Evolutionary conservation across 2,797 vertebrate genomes (phyloP).

Genomic region (Xiphophorus birchmanni): DNA sequence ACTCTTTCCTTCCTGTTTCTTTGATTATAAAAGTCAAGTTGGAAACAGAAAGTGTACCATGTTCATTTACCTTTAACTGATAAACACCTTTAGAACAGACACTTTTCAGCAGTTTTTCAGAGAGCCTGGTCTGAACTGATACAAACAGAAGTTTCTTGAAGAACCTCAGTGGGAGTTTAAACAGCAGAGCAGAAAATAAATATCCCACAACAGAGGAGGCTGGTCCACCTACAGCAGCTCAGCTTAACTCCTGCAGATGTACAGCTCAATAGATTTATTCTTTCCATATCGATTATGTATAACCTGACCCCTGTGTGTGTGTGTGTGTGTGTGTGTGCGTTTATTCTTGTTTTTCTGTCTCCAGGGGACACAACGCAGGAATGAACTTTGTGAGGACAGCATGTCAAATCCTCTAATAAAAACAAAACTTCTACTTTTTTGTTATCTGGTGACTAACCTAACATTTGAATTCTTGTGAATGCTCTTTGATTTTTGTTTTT

Average conservation of each 20-base stretch:
- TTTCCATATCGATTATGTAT: conserved; percentile 1
- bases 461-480: not conserved
- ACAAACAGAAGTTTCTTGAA: not conserved
- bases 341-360: not conserved
- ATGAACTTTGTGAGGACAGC: not conserved
- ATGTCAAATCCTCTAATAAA: not conserved
- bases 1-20: too few species aligned
- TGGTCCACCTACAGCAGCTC: conserved; percentile 7
- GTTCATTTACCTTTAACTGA: not conserved
- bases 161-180: not conserved
- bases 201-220: conserved; percentile 3
- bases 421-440: not conserved
- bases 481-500: not conserved
- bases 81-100: not conserved
- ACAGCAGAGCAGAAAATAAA: conserved; percentile 16
- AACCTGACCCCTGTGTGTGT: not conserved
- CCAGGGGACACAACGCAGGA: not conserved
- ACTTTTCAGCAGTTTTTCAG: not conserved
- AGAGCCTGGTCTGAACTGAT: not conserved
- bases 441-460: not conserved
- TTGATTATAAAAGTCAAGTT: not conserved
- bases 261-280: not conserved
- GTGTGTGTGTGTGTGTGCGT: not conserved
- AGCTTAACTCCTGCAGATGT: not conserved
- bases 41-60: not conserved